phyloP scores from a whole-genome alignment of 1,140 invertebrate species.

The Stratiolaelaps scimitus region DNA sequence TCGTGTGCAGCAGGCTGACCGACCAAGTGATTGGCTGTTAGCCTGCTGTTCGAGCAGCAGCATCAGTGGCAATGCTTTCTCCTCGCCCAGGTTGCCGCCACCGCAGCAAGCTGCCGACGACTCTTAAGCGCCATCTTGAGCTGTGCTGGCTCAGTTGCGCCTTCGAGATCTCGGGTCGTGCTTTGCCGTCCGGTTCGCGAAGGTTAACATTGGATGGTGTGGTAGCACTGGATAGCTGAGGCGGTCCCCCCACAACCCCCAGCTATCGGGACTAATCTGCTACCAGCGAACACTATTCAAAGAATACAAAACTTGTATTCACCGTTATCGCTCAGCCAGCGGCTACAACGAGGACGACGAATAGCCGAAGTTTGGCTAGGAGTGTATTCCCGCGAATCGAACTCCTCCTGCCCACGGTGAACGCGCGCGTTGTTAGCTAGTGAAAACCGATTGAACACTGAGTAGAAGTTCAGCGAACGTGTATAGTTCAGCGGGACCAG shows the following conservation, averaged over 20 bases:
- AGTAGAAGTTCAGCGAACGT: background rate
- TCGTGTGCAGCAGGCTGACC: too few relatives aligned
- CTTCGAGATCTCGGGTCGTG: background rate
- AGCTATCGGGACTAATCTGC: constrained; percentile 27
- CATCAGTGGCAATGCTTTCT: too few relatives aligned
- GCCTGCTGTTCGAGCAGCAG: too few relatives aligned
- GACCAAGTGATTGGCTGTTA: too few relatives aligned
- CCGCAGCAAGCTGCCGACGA: background rate
- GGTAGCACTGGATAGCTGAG: constrained; percentile 29
- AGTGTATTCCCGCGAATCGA: background rate
- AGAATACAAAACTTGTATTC: background rate
- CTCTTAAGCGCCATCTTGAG: constrained; percentile 26
- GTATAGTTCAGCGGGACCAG: too few relatives aligned
- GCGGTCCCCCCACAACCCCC: constrained; percentile 27
- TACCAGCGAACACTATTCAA: constrained; percentile 19
- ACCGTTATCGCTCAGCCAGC: too few relatives aligned
- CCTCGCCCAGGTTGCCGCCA: background rate
- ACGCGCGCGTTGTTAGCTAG: background rate
- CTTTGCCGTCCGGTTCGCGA: constrained; percentile 3
- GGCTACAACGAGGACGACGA: too few relatives aligned
- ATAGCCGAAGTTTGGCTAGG: too few relatives aligned
- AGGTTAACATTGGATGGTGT: constrained; percentile 26
- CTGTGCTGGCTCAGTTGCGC: background rate
- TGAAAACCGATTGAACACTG: background rate
- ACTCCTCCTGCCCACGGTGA: background rate